Conservation (phyloP, 2,797 vertebrate species). For the Bradypodion pumilum region DNA sequence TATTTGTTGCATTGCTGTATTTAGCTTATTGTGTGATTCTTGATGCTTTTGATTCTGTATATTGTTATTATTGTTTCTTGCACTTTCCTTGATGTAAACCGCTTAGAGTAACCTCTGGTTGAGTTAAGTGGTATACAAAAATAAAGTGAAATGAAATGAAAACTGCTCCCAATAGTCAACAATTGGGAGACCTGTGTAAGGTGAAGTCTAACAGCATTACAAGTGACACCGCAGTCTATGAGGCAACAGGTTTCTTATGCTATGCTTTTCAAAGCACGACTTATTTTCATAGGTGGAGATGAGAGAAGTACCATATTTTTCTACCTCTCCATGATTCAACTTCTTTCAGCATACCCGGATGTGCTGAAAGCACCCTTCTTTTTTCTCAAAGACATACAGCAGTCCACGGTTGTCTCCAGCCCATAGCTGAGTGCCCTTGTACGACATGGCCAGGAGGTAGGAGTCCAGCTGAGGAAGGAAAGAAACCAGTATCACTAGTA, state of each 20-base stretch:
- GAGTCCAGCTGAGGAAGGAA: constrained; percentile 78
- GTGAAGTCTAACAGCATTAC: neutral
- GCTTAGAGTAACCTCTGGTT: too few species aligned
- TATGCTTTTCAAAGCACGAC: neutral
- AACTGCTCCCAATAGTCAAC: neutral
- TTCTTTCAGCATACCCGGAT: constrained; percentile 66
- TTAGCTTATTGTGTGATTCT: too few species aligned
- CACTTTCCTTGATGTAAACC: too few species aligned
- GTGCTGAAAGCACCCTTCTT: constrained; percentile 74
- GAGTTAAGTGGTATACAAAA: too few species aligned
- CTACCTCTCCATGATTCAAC: neutral
- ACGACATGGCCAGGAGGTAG: constrained; percentile 88
- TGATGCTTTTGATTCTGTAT: too few species aligned
- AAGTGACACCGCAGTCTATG: neutral
- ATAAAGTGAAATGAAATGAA: neutral
- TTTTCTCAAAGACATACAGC: constrained; percentile 84
- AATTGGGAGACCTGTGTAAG: neutral
- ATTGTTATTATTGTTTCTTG: too few species aligned
- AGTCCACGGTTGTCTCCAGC: constrained; percentile 87
- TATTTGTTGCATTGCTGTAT: too few species aligned
- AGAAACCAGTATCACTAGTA: neutral
- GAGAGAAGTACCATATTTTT: constrained; percentile 11
- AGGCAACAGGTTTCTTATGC: neutral
- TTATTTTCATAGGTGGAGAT: constrained; percentile 7
- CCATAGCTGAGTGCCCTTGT: constrained; percentile 86